Conservation (phyloP, 92 coral and sea anemone species). For the Parazoanthus darwini region DNA sequence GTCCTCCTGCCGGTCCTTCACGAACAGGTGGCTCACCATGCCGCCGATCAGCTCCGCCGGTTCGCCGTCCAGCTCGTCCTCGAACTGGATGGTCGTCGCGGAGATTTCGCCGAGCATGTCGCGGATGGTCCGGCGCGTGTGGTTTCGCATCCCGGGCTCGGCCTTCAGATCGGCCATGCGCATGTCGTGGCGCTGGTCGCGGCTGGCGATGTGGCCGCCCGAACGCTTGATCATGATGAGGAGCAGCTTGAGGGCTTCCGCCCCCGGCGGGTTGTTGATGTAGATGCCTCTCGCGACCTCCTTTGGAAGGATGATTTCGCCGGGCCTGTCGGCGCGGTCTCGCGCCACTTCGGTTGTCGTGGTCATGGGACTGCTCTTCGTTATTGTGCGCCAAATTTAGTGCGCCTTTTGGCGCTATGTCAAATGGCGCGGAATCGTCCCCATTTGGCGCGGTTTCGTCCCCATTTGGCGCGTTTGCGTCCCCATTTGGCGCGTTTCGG, state of each 20-base stretch:
- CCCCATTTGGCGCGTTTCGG: too few species aligned
- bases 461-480: too few species aligned
- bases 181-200: slow-evolving; percentile 17
- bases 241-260: slow-evolving; percentile 17
- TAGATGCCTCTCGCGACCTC: slow-evolving; percentile 16
- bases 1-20: slow-evolving; percentile 17
- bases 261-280: slow-evolving; percentile 17
- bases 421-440: too few species aligned
- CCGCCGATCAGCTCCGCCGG: slow-evolving; percentile 18
- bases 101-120: slow-evolving; percentile 15
- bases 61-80: slow-evolving; percentile 17
- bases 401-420: too few species aligned
- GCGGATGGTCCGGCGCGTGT: slow-evolving; percentile 18
- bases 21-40: slow-evolving; percentile 16
- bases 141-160: slow-evolving; percentile 17
- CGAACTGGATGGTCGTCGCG: slow-evolving; percentile 17
- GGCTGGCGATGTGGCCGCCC: slow-evolving; percentile 18
- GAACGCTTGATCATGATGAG: slow-evolving; percentile 14
- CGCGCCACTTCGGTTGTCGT: slow-evolving; percentile 17
- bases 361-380: slow-evolving; percentile 8
- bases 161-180: slow-evolving; percentile 17
- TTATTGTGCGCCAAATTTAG: too few species aligned
- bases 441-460: too few species aligned
- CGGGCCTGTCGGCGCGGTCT: slow-evolving; percentile 18
- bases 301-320: slow-evolving; percentile 14